A percentile compares a stretch with the other conserved stretches of the same genome.
phyloP scores from a whole-genome alignment of 2,888 invertebrate species.

The Melolontha melolontha region DNA sequence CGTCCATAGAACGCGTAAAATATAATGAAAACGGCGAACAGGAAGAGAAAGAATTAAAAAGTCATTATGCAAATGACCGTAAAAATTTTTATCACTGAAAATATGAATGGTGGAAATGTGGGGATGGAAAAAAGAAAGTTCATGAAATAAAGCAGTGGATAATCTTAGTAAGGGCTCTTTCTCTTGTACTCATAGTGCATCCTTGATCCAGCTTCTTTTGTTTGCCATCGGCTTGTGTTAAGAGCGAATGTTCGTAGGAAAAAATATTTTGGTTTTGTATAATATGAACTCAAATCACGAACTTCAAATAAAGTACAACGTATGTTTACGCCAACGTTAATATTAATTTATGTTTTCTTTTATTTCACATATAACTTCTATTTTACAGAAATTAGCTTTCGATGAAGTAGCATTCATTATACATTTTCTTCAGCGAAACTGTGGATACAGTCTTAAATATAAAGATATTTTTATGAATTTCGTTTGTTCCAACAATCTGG shows the following conservation, averaged over 20 bases:
- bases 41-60: slow-evolving; percentile 27
- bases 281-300: no score
- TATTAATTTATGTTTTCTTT: no score
- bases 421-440: no score
- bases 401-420: no score
- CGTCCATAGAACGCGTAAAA: neutral
- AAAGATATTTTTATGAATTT: no score
- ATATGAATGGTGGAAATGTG: slow-evolving; percentile 29
- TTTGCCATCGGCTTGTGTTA: slow-evolving; percentile 14
- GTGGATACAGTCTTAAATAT: no score
- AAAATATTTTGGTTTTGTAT: slow-evolving; percentile 11
- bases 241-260: neutral
- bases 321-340: no score
- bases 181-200: slow-evolving; percentile 1
- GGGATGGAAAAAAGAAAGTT: slow-evolving; percentile 20
- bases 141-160: slow-evolving; percentile 30
- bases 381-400: no score
- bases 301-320: no score
- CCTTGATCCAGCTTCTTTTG: slow-evolving; percentile 9
- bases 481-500: no score
- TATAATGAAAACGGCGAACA: slow-evolving; percentile 23
- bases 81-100: slow-evolving; percentile 28
- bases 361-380: no score
- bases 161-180: slow-evolving; percentile 9
- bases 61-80: slow-evolving; percentile 33